These are phyloP conservation scores for Cebidichthys violaceus DNA, from an alignment of 2,113 vertebrate genomes.

Conservation along the genomic window DNA sequence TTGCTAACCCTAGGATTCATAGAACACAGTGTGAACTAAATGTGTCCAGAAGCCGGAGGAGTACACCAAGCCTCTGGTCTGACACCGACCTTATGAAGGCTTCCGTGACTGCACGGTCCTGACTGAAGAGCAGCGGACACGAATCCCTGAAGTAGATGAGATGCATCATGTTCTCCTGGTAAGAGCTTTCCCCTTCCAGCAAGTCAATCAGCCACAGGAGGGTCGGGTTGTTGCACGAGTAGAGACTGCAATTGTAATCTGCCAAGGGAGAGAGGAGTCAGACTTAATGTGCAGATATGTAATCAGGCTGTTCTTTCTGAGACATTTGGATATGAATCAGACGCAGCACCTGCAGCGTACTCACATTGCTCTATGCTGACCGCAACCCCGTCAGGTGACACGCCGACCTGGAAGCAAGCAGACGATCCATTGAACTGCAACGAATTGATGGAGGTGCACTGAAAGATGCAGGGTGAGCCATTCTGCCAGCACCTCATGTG, in stretches of 20 bases:
- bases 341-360: background rate
- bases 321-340: background rate
- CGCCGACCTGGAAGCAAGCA: fast-evolving
- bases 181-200: fast-evolving
- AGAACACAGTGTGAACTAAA: background rate
- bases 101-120: fast-evolving
- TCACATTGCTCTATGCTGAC: background rate
- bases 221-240: fast-evolving
- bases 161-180: fast-evolving
- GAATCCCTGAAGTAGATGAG: background rate
- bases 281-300: background rate
- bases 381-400: fast-evolving
- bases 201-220: fast-evolving
- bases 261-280: constrained; percentile 1
- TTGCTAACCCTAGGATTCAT: background rate
- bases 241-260: background rate
- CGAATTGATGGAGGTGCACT: fast-evolving
- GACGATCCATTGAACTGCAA: background rate
- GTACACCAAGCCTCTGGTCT: too few species aligned
- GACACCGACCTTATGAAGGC: constrained; percentile 33
- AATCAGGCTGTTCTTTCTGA: background rate
- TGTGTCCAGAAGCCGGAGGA: background rate
- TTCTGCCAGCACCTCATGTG: fast-evolving
- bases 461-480: fast-evolving
- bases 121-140: background rate